Base-by-base conservation (phyloP, 2,888 invertebrate species). In the Ramazzottius varieornatus region DNA sequence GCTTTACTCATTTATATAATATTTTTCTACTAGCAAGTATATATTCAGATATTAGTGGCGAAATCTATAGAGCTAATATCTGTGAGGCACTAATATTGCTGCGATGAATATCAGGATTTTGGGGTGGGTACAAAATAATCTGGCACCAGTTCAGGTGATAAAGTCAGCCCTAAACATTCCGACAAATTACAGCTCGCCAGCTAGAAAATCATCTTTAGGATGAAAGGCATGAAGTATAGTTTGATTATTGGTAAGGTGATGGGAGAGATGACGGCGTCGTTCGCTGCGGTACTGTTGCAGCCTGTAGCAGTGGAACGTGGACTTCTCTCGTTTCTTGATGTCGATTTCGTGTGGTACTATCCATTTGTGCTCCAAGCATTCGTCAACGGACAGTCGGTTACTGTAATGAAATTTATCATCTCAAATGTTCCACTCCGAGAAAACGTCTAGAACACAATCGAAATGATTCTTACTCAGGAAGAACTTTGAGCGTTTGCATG, bases 331-430 rank as follows among this genome's bases (percentile, higher is more conserved):
- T 76, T 90, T 88, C 77, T 86, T 87, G 72, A 89, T 86, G 86
- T 93, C 89, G 74, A 85, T 88, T 75, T 93, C 91, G 46, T 86
- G 86, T 54, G 88, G 86, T 71, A 88, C 81, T 66, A 98, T 81
- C 94, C 96, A 96, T 76, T 92, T 84, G 77, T 94, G 92, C 74
- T 93, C 92, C 74, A 88, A 83, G 72, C 91, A 91, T 77, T 96
- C 94, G 75, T 93, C 93, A 0, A 88, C 85, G 64, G 86, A 83
- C 68, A 94, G 91, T 72, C 96, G 82, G 82, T 94, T 93, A 70
- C 89, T 90, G 73, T 65, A 80, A 78, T 69, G 8, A 54, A 54
- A 54, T 54, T 24, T 29, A 54, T 54, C 54, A 40, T n/a, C n/a
- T n/a, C n/a, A n/a, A n/a, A n/a, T n/a, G n/a, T n/a, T n/a, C n/a